Evolutionary conservation across 2,888 invertebrate genomes (phyloP), one percentile per base, ranked within the genome.

Genomic region (Spicauda simplicius): DNA sequence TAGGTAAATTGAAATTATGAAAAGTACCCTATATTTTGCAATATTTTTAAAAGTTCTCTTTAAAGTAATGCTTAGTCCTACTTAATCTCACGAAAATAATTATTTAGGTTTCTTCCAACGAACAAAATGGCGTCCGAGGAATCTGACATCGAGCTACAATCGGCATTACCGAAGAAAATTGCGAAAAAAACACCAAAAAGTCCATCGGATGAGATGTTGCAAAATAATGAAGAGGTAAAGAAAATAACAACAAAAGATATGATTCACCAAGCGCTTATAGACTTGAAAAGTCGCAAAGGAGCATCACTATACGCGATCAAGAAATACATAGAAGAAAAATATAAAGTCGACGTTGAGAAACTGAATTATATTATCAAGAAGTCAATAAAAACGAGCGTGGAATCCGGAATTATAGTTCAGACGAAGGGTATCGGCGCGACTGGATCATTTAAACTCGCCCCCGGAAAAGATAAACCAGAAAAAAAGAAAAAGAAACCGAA

Each of bases 231-330:
- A 33, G 81, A 80, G 12, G 65, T 70, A 0, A 91, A 85, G 67
- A 90, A 87, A 59, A 6, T 81, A 0, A 79, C 80, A 0, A 90
- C 88, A 0, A 91, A 87, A 70, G 68, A 75, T 0, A 92, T 92
- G 92, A 79, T 92, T 0, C 73, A 78, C 1, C 76, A 88, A 61
- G 89, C 91, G 0, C 71, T 92, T 0, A 73, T 48, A 0, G 86
- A 84, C 1, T 70, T 90, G 0, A 84, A 86, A 16, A 79, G 73
- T 0, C 75, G 90, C 48, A 92, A 91, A 75, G 92, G 92, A 0
- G 85, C 86, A 0, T 92, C 92, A 0, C 52, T 90, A 0, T 78
- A 90, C 50, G 92, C 92, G 0, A 87, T 92, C 1, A 92, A 91
- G 70, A 91, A 90, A 48, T 84, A 82, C 37, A 75, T 92, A 6